A percentile compares a stretch with the other conserved stretches of the same genome.
phyloP scores from a whole-genome alignment of 2,113 vertebrate species.

The Pseudonaja textilis region DNA sequence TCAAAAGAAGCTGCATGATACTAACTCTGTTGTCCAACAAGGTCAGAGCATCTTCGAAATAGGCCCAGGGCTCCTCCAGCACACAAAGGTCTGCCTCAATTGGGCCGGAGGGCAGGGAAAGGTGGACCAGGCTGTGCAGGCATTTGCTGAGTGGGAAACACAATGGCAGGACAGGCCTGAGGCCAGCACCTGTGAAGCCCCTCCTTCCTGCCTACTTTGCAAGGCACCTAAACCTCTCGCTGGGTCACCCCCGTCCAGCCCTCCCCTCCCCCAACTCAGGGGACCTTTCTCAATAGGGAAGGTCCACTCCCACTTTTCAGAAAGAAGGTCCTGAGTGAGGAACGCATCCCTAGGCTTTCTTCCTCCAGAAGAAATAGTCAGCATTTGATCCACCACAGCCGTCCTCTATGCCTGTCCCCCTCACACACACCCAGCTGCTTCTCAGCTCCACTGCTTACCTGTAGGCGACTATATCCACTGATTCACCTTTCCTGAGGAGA shows the following conservation, averaged over 20 bases:
- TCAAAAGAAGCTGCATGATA: conserved; percentile 23
- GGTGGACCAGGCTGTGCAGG: conserved; percentile 82
- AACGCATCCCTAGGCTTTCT: not conserved
- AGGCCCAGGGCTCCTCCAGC: conserved; percentile 81
- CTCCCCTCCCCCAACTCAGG: not conserved
- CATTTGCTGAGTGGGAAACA: conserved; percentile 77
- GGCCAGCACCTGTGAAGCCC: conserved; percentile 4
- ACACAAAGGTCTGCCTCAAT: conserved; percentile 72
- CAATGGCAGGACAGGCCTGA: conserved; percentile 39
- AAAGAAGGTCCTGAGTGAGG: not conserved
- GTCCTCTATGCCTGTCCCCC: not conserved
- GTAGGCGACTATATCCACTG: conserved; percentile 73
- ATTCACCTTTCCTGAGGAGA: conserved; percentile 74
- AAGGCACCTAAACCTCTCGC: not conserved
- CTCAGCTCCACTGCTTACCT: conserved; percentile 72
- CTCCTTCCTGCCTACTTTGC: not conserved
- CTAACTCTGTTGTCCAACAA: conserved; percentile 79
- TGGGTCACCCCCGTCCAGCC: not conserved
- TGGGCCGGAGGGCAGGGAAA: conserved; percentile 77
- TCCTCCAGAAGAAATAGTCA: not conserved
- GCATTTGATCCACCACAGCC: not conserved
- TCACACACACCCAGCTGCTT: not conserved
- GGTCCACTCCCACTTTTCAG: not conserved
- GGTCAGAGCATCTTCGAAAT: conserved; percentile 84
- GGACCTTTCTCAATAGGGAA: not conserved